Base-by-base conservation (phyloP, 2,797 vertebrate genomes). In the Rhinogobio ventralis region DNA sequence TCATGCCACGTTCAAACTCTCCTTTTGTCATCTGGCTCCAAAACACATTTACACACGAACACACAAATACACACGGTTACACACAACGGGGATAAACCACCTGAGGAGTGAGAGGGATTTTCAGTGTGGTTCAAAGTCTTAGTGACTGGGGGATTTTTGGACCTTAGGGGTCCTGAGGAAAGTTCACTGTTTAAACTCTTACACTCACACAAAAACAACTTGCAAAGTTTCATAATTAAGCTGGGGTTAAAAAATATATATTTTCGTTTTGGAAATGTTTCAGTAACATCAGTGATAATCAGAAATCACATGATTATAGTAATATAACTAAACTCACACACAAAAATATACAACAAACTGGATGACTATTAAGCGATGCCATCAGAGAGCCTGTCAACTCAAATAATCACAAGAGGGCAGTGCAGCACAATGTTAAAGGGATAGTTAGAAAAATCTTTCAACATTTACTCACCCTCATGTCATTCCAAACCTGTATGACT, bases 31-130 rank as follows among this genome's bases (percentile, higher is more conserved):
- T 90, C 87, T 88, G 84, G 80, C 89, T 89, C 88, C 88, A 85
- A 73, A 78, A 82, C 53, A 78, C 86, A 84, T 87, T 88, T 83
- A 88, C 67, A 87, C 83, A 89, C 25, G 69, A 19, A 81, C 82
- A 87, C 86, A 85, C 87, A 46, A 85, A 82, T 67, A 78, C 71
- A 79, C 78, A 86, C 67, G 42, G 60, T 84, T 53, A 75, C 42
- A 84, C 82, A 86, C 90, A 87, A 90, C 91, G 89, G 91, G 91
- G 90, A 95, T 85, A 57, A 92, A 92, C 92, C 92, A 93, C 93
- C 94, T 94, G 93, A 94, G 90, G 93, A 94, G 93, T 66, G 42
- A 75, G 85, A 85, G 83, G 90, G 91, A 94, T 94, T 94, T 93
- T 90, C 89, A 55, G 89, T 90, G 90, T 80, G 87, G 91, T 93